Evolutionary conservation across 2,888 invertebrate species (phyloP).

Genomic region (Archaeoteleia sp.): DNA sequence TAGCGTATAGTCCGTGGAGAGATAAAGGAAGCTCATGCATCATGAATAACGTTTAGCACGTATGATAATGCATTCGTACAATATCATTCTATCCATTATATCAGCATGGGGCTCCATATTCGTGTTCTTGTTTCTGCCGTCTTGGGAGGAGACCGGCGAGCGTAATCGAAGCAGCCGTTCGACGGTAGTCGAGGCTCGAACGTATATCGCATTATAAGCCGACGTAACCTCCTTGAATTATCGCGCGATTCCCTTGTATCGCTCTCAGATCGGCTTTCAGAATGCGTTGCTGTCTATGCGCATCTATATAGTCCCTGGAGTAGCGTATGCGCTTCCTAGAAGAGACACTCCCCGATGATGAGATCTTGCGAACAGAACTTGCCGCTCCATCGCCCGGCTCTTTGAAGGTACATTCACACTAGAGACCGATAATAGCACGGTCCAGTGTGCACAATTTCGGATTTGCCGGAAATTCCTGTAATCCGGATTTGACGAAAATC

Average conservation of each 20-base stretch:
- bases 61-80: conserved; percentile 46
- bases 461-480: too few relatives aligned
- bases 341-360: conserved; percentile 64
- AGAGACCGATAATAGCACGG: too few relatives aligned
- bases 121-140: conserved; percentile 33
- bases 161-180: conserved; percentile 43
- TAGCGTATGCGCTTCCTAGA: conserved; percentile 61
- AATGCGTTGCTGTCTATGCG: conserved; percentile 33
- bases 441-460: conserved; percentile 3
- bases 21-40: conserved; percentile 41
- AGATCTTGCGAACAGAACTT: conserved; percentile 59
- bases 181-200: conserved; percentile 40
- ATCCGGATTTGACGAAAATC: too few relatives aligned
- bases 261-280: conserved; percentile 56
- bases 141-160: conserved; percentile 37
- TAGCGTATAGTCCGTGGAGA: conserved; percentile 15
- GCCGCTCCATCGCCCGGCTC: conserved; percentile 39
- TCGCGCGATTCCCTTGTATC: conserved; percentile 54
- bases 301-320: conserved; percentile 28
- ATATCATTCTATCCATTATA: conserved; percentile 45
- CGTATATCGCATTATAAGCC: conserved; percentile 46
- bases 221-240: conserved; percentile 47
- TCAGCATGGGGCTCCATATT: conserved; percentile 38
- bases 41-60: conserved; percentile 44
- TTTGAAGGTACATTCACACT: conserved; percentile 46